Percentiles rank a stretch among this genome's conserved stretches.
These are phyloP conservation scores for Drosophila ochracea DNA, from an alignment of 2,888 invertebrate genomes.

Conservation along the genomic window DNA sequence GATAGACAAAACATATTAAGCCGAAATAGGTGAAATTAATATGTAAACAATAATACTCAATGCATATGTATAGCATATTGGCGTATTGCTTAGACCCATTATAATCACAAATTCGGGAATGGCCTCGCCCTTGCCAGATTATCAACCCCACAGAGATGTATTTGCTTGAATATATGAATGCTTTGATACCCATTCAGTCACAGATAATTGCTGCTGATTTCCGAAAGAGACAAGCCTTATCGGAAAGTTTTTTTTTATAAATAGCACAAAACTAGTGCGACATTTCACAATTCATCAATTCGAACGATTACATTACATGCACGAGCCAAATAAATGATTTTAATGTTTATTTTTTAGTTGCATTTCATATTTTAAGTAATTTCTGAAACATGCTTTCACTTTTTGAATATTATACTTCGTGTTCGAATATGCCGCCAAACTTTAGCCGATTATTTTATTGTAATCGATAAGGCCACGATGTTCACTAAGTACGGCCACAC, in stretches of 20 bases:
- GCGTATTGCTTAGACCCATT: neutral
- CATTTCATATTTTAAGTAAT: neutral
- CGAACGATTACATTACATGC: neutral
- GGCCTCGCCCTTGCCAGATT: slow-evolving; percentile 50
- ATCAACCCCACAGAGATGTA: slow-evolving; percentile 14
- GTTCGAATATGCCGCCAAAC: slow-evolving; percentile 11
- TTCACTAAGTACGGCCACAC: neutral
- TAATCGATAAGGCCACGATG: neutral
- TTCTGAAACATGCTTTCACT: neutral
- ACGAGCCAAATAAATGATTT: neutral
- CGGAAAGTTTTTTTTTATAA: neutral
- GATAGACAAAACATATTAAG: neutral
- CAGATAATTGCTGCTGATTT: slow-evolving; percentile 1
- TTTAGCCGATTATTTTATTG: neutral
- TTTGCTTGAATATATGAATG: neutral
- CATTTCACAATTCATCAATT: neutral
- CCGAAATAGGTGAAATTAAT: neutral
- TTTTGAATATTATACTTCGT: neutral
- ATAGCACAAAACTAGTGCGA: slow-evolving; percentile 1
- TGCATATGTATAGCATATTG: neutral
- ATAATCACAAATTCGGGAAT: slow-evolving; percentile 18
- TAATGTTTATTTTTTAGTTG: neutral
- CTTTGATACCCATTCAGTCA: neutral
- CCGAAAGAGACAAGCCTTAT: neutral
- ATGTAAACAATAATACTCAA: neutral